These are phyloP conservation scores for Bucorvus abyssinicus DNA, from an alignment of 2,797 vertebrate genomes.

Conservation along the genomic window DNA sequence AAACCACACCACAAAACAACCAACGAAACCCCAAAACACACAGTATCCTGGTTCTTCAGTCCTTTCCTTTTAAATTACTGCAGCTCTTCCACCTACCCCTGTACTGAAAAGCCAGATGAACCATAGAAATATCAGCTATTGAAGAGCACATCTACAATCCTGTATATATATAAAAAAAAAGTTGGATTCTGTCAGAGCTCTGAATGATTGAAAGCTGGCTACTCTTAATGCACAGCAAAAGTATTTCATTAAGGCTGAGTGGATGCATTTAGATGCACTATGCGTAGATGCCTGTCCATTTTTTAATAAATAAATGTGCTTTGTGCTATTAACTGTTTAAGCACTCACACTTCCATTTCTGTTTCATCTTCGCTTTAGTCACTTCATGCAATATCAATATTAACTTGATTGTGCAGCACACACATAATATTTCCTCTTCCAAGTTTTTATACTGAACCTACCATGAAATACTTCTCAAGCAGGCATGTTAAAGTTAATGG, in stretches of 20 bases:
- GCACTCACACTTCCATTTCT: conserved; percentile 22
- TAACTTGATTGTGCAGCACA: conserved; percentile 28
- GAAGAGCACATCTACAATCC: background rate
- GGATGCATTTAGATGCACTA: conserved; percentile 49
- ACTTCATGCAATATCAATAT: conserved; percentile 32
- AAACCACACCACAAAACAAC: rapidly evolving
- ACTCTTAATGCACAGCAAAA: conserved; percentile 48
- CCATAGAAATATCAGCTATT: background rate
- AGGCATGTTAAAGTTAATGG: background rate
- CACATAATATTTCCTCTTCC: conserved; percentile 17
- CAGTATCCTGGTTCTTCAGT: background rate
- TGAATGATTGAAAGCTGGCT: conserved; percentile 41
- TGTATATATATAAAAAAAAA: background rate
- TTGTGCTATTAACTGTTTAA: conserved; percentile 62
- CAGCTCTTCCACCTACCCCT: background rate
- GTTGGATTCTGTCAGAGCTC: conserved; percentile 17
- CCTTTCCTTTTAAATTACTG: background rate
- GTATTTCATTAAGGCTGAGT: conserved; percentile 63
- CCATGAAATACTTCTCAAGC: conserved; percentile 20
- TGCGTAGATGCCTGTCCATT: conserved; percentile 30
- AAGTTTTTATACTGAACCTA: background rate
- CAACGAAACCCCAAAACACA: background rate
- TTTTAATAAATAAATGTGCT: conserved; percentile 65
- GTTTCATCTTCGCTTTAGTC: conserved; percentile 5
- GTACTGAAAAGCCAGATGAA: background rate